Conservation (phyloP, 2,113 vertebrate species). For the Taxidea taxus region DNA sequence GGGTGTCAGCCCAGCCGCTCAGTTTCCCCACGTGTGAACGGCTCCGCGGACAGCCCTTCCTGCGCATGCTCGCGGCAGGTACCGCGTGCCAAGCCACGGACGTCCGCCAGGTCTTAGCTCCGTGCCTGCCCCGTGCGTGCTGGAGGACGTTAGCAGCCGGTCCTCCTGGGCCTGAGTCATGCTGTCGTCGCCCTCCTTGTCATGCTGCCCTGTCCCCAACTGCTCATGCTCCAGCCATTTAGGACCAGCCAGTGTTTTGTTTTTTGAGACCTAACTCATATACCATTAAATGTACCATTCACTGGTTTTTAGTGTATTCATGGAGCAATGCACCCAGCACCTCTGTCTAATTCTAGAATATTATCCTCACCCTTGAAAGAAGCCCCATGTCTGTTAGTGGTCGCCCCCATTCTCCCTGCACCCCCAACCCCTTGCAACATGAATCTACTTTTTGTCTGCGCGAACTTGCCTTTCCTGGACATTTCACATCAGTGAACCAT, state of each 20-base stretch:
- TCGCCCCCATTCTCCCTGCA: accelerated
- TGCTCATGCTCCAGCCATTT: accelerated
- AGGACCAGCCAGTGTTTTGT: no score
- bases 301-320: neutral
- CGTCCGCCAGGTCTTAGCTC: neutral
- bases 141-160: neutral
- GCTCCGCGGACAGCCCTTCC: accelerated
- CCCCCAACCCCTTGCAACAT: neutral
- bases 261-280: no score
- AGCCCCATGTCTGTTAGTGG: accelerated
- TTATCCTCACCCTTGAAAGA: accelerated
- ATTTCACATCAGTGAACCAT: accelerated
- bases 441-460: no score
- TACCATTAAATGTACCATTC: accelerated
- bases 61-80: accelerated
- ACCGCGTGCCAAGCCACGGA: accelerated
- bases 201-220: neutral
- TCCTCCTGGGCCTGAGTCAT: neutral
- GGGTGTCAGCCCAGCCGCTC: neutral
- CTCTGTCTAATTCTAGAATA: accelerated
- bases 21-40: neutral
- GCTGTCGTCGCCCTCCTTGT: neutral
- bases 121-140: no score
- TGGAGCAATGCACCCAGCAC: neutral
- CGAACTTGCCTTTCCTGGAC: no score